Percentiles rank a stretch among this genome's conserved stretches.
Conservation (phyloP, 2,888 invertebrate genomes). For the Metopia argyrocephala region DNA sequence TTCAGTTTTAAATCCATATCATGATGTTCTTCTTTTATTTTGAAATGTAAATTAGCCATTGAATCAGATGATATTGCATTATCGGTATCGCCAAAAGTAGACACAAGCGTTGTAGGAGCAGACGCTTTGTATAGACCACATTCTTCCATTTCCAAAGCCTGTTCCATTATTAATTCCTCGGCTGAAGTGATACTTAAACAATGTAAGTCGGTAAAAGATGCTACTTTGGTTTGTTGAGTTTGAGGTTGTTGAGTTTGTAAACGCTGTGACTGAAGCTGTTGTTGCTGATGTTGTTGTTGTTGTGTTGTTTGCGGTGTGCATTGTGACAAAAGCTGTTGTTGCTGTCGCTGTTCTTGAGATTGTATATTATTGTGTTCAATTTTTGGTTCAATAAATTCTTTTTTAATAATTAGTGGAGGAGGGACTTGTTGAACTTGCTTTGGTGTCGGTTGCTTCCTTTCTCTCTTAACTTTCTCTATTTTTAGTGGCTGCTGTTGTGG, state of each 20-base stretch:
- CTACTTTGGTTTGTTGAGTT: slow-evolving; percentile 67
- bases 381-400: slow-evolving; percentile 61
- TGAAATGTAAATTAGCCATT: slow-evolving; percentile 73
- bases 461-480: slow-evolving; percentile 72
- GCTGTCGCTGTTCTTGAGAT: slow-evolving; percentile 9
- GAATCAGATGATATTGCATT: slow-evolving; percentile 73
- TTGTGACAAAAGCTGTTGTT: too few relatives aligned
- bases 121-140: slow-evolving; percentile 73
- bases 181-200: slow-evolving; percentile 76
- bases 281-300: slow-evolving; percentile 1
- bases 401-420: slow-evolving; percentile 59
- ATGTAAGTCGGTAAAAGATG: slow-evolving; percentile 74
- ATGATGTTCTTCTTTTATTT: slow-evolving; percentile 74
- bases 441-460: slow-evolving; percentile 72
- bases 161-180: slow-evolving; percentile 78
- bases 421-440: slow-evolving; percentile 73
- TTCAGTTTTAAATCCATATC: slow-evolving; percentile 69
- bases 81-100: slow-evolving; percentile 69
- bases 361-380: slow-evolving; percentile 37
- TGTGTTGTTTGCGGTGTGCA: background rate
- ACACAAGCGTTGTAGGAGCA: slow-evolving; percentile 25
- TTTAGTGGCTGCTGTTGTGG: slow-evolving; percentile 47
- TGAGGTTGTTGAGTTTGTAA: slow-evolving; percentile 1
- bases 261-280: background rate
- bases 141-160: slow-evolving; percentile 78